phyloP scores from a whole-genome alignment of 2,888 invertebrate genomes.

The Xanthorhoe spadicearia region DNA sequence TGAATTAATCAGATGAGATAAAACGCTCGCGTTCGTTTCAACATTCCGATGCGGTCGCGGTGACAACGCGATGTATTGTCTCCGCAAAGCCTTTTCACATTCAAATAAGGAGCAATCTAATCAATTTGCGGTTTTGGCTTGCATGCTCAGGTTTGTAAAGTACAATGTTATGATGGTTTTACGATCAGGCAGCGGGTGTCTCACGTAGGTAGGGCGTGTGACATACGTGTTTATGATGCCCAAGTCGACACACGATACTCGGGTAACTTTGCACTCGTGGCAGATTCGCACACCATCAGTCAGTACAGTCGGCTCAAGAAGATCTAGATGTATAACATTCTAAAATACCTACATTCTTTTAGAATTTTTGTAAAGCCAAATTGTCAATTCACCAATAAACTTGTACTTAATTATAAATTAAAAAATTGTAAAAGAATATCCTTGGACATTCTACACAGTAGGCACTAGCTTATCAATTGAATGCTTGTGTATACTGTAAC shows the following conservation, averaged over 20 bases:
- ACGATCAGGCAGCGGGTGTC: constrained; percentile 59
- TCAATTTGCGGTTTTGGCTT: constrained; percentile 53
- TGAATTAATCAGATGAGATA: constrained; percentile 84
- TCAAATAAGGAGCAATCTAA: constrained; percentile 42
- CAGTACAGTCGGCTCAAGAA: constrained; percentile 68
- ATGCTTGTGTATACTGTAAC: too few species aligned
- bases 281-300: constrained; percentile 68
- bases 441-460: too few species aligned
- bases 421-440: too few species aligned
- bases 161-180: constrained; percentile 70
- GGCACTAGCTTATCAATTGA: too few species aligned
- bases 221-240: constrained; percentile 78
- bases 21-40: constrained; percentile 79
- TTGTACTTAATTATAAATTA: too few species aligned
- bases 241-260: constrained; percentile 75
- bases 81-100: constrained; percentile 45
- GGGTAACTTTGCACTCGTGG: constrained; percentile 47
- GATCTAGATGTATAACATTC: background rate
- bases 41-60: constrained; percentile 81
- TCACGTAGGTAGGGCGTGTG: constrained; percentile 72
- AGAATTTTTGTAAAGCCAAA: too few species aligned
- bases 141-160: constrained; percentile 47
- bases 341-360: too few species aligned
- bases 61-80: constrained; percentile 84
- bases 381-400: too few species aligned